Evolutionary conservation across 2,888 invertebrate species (phyloP).

Genomic region (Pseudanteris insignis): DNA sequence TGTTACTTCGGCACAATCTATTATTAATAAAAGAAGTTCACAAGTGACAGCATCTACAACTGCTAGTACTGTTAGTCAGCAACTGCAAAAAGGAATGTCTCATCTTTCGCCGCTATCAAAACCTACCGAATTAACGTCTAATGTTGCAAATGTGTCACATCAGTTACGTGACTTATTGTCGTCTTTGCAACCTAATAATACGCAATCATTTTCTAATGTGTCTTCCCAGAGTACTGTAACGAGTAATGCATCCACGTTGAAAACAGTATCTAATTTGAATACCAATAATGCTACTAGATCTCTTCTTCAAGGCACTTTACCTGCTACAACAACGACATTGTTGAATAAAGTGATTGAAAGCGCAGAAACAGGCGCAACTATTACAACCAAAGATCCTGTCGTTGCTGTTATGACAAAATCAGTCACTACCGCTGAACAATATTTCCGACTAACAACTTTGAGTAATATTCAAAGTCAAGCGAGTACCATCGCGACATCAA

Average conservation of each 20-base stretch:
- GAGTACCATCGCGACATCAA: constrained; percentile 44
- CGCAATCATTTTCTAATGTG: constrained; percentile 64
- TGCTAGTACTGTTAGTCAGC: constrained; percentile 54
- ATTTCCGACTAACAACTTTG: constrained; percentile 51
- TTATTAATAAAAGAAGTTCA: constrained; percentile 32
- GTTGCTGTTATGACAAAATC: constrained; percentile 58
- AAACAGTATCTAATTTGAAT: constrained; percentile 50
- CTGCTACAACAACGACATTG: constrained; percentile 14
- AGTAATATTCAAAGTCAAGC: constrained; percentile 65
- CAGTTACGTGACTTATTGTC: constrained; percentile 75
- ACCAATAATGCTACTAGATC: constrained; percentile 23
- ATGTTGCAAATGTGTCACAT: constrained; percentile 77
- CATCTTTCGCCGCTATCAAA: constrained; percentile 78
- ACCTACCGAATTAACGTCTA: constrained; percentile 76
- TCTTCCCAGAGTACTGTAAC: constrained; percentile 67
- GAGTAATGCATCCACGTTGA: constrained; percentile 63
- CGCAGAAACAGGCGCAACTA: constrained; percentile 43
- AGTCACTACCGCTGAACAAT: constrained; percentile 57
- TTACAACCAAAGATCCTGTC: constrained; percentile 47
- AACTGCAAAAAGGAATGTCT: constrained; percentile 56
- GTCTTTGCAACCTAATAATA: constrained; percentile 70
- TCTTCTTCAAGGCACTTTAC: constrained; percentile 18
- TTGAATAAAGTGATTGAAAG: constrained; percentile 34
- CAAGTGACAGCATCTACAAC: constrained; percentile 17
- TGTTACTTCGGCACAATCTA: neutral